A percentile compares a stretch with the other conserved stretches of the same genome.
These are phyloP conservation scores for Salticus scenicus DNA, from an alignment of 2,888 invertebrate genomes.

Conservation along the genomic window DNA sequence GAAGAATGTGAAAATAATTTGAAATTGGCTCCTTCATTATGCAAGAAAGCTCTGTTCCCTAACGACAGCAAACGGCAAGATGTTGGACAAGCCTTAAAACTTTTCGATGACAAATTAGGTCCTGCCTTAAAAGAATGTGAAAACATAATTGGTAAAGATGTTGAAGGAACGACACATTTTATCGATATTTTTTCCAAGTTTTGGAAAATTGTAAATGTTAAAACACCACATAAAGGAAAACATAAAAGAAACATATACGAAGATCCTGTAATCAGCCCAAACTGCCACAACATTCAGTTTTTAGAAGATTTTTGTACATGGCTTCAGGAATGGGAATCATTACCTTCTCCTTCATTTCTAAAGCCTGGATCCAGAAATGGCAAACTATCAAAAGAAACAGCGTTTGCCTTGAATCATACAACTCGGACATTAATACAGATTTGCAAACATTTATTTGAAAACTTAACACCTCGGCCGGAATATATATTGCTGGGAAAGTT, in stretches of 20 bases:
- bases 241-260: neutral
- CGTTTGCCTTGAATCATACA: neutral
- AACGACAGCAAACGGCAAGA: neutral
- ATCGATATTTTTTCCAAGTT: neutral
- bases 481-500: conserved; percentile 17
- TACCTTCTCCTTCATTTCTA: neutral
- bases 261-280: neutral
- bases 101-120: neutral
- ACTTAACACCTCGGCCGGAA: neutral
- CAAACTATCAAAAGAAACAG: neutral
- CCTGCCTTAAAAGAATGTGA: neutral
- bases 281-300: neutral
- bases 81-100: neutral
- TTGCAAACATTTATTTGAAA: neutral
- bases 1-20: neutral
- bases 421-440: neutral
- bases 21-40: neutral
- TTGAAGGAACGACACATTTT: neutral
- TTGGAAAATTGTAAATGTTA: neutral
- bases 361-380: too few species aligned
- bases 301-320: neutral
- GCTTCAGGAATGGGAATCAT: neutral
- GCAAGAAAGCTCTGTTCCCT: neutral
- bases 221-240: neutral
- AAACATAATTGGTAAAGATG: neutral